Evolutionary conservation across 37 sponge, comb jelly and placozoan genomes (phyloP).

Genomic region (Dysidea cf. avara): DNA sequence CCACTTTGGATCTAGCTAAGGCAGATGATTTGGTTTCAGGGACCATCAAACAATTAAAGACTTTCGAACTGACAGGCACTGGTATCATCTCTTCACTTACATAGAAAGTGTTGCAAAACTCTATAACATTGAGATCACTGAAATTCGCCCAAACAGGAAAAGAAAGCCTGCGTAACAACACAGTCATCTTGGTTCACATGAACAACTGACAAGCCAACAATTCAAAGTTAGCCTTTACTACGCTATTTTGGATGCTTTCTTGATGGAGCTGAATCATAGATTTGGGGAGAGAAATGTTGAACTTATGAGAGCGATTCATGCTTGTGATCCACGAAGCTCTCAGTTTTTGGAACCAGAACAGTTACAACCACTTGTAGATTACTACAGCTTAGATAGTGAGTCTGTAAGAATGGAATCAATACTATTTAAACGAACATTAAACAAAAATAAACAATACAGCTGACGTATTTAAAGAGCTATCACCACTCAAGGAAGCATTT

Average conservation of each 20-base stretch:
- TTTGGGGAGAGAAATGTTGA: conserved; percentile 21
- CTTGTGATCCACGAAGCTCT: conserved; percentile 7
- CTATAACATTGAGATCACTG: neutral
- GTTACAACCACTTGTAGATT: conserved; percentile 19
- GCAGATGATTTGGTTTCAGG: conserved; percentile 26
- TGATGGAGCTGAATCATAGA: conserved; percentile 14
- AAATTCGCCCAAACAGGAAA: conserved; percentile 8
- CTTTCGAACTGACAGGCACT: conserved; percentile 15
- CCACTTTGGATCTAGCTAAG: conserved; percentile 13
- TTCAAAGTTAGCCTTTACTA: conserved; percentile 19
- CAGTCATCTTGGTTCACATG: too few relatives aligned
- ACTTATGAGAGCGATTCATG: conserved; percentile 38
- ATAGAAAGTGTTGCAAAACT: conserved; percentile 19
- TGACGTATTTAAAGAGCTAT: conserved; percentile 14
- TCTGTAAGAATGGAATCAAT: conserved; percentile 15
- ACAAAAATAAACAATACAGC: conserved; percentile 2
- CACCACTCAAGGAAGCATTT: conserved; percentile 5
- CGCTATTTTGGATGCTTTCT: conserved; percentile 22
- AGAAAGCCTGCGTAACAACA: conserved; percentile 1
- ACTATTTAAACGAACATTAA: conserved; percentile 22
- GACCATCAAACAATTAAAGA: conserved; percentile 9
- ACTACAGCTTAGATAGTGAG: conserved; percentile 5
- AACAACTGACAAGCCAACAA: conserved; percentile 17
- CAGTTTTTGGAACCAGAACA: conserved; percentile 20
- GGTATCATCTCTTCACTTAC: conserved; percentile 27